A percentile compares a stretch with the other conserved stretches of the same genome.
Evolutionary conservation across 2,797 vertebrate species (phyloP).

Genomic region (Tauraco hartlaubi): DNA sequence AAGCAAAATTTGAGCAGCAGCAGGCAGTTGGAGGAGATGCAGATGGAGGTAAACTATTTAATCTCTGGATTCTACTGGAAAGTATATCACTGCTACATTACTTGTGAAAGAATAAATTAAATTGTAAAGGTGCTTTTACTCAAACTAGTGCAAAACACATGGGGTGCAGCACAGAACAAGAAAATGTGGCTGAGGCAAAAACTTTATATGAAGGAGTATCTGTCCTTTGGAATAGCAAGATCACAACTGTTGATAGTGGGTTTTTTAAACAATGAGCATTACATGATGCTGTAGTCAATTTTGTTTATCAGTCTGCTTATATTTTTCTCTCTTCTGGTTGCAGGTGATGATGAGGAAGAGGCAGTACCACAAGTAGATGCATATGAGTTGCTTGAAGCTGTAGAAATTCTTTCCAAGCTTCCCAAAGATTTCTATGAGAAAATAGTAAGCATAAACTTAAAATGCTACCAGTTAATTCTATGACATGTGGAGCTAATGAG

Average conservation of each 20-base stretch:
- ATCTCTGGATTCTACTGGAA: background rate
- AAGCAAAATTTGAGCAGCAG: conserved; percentile 95
- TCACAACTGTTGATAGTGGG: background rate
- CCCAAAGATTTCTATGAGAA: conserved; percentile 99
- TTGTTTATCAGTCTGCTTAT: background rate
- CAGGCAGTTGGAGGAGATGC: conserved; percentile 88
- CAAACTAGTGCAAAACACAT: background rate
- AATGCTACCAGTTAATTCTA: background rate
- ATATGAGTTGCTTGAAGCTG: conserved; percentile 94
- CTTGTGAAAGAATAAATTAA: background rate
- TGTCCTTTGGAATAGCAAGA: background rate
- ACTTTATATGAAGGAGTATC: background rate
- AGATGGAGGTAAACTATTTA: conserved; percentile 84
- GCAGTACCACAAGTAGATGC: conserved; percentile 87
- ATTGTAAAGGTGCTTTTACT: background rate
- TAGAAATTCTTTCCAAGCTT: conserved; percentile 95
- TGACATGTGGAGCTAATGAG: background rate
- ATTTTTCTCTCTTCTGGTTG: conserved; percentile 12
- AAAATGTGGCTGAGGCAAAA: background rate
- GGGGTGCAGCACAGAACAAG: background rate
- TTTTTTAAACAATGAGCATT: background rate
- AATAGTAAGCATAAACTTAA: conserved; percentile 85
- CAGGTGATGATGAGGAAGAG: conserved; percentile 87
- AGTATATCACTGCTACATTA: fast-evolving
- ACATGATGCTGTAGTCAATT: background rate